Base-by-base conservation (phyloP, 2,113 vertebrate species). In the Zosterops lateralis region DNA sequence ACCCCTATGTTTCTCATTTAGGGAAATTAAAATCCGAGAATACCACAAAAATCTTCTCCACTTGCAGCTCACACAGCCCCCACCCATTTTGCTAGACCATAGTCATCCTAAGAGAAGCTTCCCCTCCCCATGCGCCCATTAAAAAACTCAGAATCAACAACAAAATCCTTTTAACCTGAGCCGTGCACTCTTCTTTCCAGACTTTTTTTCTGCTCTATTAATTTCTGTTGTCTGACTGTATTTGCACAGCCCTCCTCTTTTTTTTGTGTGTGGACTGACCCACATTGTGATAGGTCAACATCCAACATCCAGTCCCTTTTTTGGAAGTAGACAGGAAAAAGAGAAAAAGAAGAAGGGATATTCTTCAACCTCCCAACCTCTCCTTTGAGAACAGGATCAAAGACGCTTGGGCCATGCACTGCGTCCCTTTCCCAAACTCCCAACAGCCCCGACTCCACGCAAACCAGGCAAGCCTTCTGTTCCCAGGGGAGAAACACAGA, bases 141-240 rank as follows among this genome's bases (percentile, higher is more conserved):
- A 36, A 14, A 90, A 38, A 74, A 83, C 73, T 67, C 50, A 68
- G 36, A 80, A 94, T 73, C 38, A 74, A 90, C 86, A 65, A 79
- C 17, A 85, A 82, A 91, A 75, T 57, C 62, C 75, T 96, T 94
- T 96, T 93, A 96, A 74, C 84, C 93, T 24, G 72, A 92, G 90
- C 87, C 18, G 6, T 62, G 79, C 80, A 28, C 80, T 93, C 60
- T 28, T 79, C 82, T 85, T 89, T 73, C 93, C 92, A 53, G 66
- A 89, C 70, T 93, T 85, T 86, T 93, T 68, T 96, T 92, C 72
- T 87, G 96, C 92, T 96, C 94, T 65, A 86, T 93, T 92, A 95
- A 96, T 92, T 93, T 89, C 95, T 89, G 84, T 96, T 90, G 87
- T 95, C 91, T 88, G n/a, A 29, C 67, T 71, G 66, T 62, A 85